Evolutionary conservation across 2,888 invertebrate genomes (phyloP), one percentile per base, ranked within the genome.

Genomic region (Amiota communis): DNA sequence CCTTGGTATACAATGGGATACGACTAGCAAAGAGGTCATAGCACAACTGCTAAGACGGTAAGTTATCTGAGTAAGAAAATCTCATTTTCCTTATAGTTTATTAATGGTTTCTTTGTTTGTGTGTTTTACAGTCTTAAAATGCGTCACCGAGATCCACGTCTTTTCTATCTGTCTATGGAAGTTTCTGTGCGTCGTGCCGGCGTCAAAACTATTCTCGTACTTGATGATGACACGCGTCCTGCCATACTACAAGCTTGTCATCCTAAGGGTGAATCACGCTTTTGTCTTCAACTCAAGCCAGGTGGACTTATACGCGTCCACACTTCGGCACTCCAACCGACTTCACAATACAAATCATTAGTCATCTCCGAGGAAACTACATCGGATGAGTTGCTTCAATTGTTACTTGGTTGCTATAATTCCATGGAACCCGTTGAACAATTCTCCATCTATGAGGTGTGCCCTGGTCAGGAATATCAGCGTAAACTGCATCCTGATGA

Each of bases 101-200:
- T 10, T 56, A 46, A 69, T 8, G 4, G 3, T 0, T 10, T 23
- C 23, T 2, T 68, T 53, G 1, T 15, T 47, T 36, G 15, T 9
- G 1, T 15, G 57, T 36, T 12, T 49, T 67, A 15, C 71, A 90
- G 90, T 78, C 89, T 92, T 90, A 93, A 96, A 85, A 97, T 97
- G 96, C 93, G 96, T 81, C 97, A 97, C 89, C 93, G 97, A 46
- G 98, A 98, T 90, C 96, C 97, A 1, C 93, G 97, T 82, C 92
- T 98, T 23, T 98, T 97, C 91, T 97, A 96, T 90, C 92, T 98
- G 72, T 96, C 96, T 86, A 98, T 98, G 97, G 97, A 97, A 90
- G 96, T 97, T 67, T 94, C 95, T 15, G 95, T 97, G 68, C 91
- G 96, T 69, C 93, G 96, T 76, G 95, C 96, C 11, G 96, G 95